Percentiles rank a stretch among this genome's conserved stretches.
phyloP scores from a whole-genome alignment of 1,140 invertebrate genomes.

The Eumaeus atala region DNA sequence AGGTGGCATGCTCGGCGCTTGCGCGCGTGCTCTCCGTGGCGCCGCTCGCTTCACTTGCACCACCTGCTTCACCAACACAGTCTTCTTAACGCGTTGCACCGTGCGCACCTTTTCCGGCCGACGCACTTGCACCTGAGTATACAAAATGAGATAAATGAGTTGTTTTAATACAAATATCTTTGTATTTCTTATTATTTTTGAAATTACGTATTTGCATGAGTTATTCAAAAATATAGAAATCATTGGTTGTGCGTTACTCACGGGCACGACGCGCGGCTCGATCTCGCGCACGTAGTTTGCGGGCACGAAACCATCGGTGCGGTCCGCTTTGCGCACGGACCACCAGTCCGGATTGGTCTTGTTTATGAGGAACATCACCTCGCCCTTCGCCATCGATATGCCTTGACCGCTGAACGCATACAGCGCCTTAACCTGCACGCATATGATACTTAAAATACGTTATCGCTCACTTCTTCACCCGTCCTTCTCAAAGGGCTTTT shows the following conservation, averaged over 20 bases:
- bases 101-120: constrained; percentile 88
- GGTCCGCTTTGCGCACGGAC: constrained; percentile 94
- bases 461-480: too few species aligned
- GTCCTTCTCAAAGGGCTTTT: too few species aligned
- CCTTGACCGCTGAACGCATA: constrained; percentile 96
- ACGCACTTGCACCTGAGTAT: constrained; percentile 84
- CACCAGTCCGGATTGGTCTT: constrained; percentile 99
- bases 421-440: constrained; percentile 81
- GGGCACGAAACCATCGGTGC: constrained; percentile 96
- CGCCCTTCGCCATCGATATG: constrained; percentile 94
- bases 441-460: too few species aligned
- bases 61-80: constrained; percentile 89
- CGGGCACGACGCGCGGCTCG: constrained; percentile 86
- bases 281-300: constrained; percentile 97
- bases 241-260: constrained; percentile 30
- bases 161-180: too few species aligned
- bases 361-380: constrained; percentile 93
- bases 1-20: constrained; percentile 20
- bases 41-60: constrained; percentile 77
- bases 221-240: too few species aligned
- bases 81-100: constrained; percentile 91
- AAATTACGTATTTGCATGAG: too few species aligned
- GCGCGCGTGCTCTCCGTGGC: constrained; percentile 19
- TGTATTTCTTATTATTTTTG: too few species aligned
- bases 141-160: too few species aligned